These are phyloP conservation scores for Onychomys arenicola DNA, from an alignment of 2,797 vertebrate genomes.

Conservation along the genomic window DNA sequence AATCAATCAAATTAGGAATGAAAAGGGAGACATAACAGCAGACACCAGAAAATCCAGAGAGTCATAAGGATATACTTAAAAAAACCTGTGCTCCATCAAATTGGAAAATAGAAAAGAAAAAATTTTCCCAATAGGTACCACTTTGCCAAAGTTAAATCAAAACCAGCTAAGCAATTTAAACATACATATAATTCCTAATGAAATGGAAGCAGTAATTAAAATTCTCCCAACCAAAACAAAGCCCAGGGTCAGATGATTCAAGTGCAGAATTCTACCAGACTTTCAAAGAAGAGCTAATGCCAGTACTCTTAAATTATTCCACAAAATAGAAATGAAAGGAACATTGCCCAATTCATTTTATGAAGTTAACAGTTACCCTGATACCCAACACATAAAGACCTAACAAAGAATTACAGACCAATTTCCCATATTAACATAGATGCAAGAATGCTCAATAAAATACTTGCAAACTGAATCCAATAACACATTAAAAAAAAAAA, in stretches of 20 bases:
- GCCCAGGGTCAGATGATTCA: background rate
- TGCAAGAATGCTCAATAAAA: background rate
- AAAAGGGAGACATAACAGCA: background rate
- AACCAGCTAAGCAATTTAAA: background rate
- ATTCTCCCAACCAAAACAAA: background rate
- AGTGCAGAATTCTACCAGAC: background rate
- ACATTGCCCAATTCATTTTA: background rate
- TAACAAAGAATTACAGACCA: background rate
- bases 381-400: background rate
- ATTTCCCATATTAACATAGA: background rate
- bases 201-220: background rate
- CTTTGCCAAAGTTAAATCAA: background rate
- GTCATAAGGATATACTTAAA: background rate
- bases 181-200: background rate
- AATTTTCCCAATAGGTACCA: background rate
- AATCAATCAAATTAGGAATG: background rate
- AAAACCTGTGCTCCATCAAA: background rate
- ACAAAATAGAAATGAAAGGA: background rate
- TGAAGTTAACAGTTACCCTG: background rate
- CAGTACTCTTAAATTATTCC: background rate
- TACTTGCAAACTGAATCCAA: background rate
- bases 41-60: background rate
- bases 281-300: background rate
- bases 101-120: background rate
- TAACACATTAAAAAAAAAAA: background rate